phyloP scores from a whole-genome alignment of 2,888 invertebrate species.

The Pegoplata infirma region DNA sequence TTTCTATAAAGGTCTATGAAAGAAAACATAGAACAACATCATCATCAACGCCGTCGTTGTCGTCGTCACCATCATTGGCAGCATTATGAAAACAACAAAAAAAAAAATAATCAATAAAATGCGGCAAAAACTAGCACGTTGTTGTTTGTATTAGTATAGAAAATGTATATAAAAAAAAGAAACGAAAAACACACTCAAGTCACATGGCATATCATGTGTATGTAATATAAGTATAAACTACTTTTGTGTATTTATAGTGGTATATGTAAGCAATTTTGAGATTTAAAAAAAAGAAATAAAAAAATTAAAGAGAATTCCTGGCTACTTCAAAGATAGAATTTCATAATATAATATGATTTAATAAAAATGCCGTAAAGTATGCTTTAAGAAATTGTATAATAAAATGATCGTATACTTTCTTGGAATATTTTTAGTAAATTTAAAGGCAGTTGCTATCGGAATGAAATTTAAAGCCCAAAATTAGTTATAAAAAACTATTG shows the following conservation, averaged over 20 bases:
- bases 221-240: conserved; percentile 26
- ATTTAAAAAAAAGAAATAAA: no score
- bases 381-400: no score
- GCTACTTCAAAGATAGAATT: no score
- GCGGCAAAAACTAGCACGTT: conserved; percentile 52
- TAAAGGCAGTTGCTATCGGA: no score
- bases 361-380: no score
- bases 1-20: background rate
- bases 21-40: conserved; percentile 28
- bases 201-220: conserved; percentile 53
- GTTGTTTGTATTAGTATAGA: conserved; percentile 30
- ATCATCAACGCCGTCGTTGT: background rate
- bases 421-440: no score
- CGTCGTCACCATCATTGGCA: conserved; percentile 30
- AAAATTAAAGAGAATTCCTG: no score
- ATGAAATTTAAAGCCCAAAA: no score
- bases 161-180: conserved; percentile 16
- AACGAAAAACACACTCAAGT: conserved; percentile 12
- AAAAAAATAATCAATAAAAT: conserved; percentile 60
- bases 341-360: no score
- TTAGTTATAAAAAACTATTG: no score
- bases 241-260: conserved; percentile 39
- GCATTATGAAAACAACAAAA: conserved; percentile 19
- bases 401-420: no score
- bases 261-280: no score